phyloP scores from a whole-genome alignment of 1,140 invertebrate genomes.

The Bicyclus anynana region DNA sequence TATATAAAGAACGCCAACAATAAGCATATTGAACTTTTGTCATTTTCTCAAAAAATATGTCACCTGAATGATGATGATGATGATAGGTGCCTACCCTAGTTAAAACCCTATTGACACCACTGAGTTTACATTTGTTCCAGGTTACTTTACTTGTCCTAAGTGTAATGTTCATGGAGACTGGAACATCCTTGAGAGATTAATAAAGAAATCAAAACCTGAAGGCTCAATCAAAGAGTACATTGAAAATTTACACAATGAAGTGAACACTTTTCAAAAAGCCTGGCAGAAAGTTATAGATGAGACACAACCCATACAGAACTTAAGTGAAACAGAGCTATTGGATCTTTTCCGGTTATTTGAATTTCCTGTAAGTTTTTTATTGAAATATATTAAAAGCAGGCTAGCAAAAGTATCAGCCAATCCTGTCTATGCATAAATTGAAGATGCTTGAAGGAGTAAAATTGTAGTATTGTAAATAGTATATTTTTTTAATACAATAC shows the following conservation, averaged over 20 bases:
- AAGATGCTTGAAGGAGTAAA: no score
- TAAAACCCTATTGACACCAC: no score
- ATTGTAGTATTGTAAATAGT: no score
- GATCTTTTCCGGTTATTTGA: conserved; percentile 76
- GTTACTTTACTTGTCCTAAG: conserved; percentile 81
- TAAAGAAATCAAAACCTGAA: conserved; percentile 67
- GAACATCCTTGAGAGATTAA: conserved; percentile 74
- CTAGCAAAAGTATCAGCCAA: no score
- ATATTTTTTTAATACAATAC: no score
- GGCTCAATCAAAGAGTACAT: conserved; percentile 60
- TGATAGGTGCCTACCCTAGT: no score
- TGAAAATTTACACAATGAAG: conserved; percentile 45
- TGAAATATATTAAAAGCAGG: conserved; percentile 15
- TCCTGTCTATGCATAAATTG: no score
- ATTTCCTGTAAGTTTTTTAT: conserved; percentile 75
- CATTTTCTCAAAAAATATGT: no score
- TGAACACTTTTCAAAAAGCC: conserved; percentile 55
- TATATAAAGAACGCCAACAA: no score
- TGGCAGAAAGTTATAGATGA: conserved; percentile 60
- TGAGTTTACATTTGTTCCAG: conserved; percentile 57
- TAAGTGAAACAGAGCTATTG: conserved; percentile 62
- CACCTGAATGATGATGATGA: no score
- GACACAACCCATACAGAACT: conserved; percentile 54
- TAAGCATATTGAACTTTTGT: no score
- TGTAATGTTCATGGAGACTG: conserved; percentile 80